Base-by-base conservation (phyloP, 1,140 invertebrate genomes). In the Drosophila subpulchrella region DNA sequence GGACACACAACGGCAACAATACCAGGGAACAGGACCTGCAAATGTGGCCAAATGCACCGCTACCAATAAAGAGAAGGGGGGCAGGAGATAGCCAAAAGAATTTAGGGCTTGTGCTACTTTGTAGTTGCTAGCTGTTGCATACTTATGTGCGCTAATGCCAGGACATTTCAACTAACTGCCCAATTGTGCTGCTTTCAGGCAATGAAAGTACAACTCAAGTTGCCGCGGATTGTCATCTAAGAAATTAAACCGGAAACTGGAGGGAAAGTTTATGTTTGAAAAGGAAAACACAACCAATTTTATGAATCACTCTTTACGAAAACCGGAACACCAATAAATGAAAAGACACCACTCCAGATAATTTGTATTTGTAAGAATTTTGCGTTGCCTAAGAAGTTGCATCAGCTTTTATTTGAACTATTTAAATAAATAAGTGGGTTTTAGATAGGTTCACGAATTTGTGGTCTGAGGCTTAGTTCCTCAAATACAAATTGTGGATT, bases 61-160 rank as follows among this genome's bases (percentile, higher is more conserved):
- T 42, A 55, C 32, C 68, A 20, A 58, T 58, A 38, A 50, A 36
- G 42, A 10, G 32, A 44, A 39, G 15, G 15, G 20, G 20, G 27
- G 30, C 8, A 15, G 38, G 27, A 48, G 67, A 38, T 36, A 41
- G 58, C 48, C 34, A 50, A 17, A 34, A n/a, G 44, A 48, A 59
- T 50, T 57, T 32, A 27, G 63, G 39, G 27, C 54, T 41, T 30
- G 60, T 48, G 60, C 54, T 44, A 75, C 73, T 67, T 75, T 75
- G 73, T 65, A 65, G 39, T 46, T 6, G 56, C 39, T 63, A 51
- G 41, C 61, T 56, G 61, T 47, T 78, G 78, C 81, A 84, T 81
- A 81, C 81, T 85, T 79, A 81, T 74, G 81, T 36, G 62, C 61
- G 62, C 60, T 59, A 68, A 68, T 74, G 56, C 56, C 42, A 6